Conservation (phyloP, 1,140 invertebrate species). For the Diorhabda sublineata region DNA sequence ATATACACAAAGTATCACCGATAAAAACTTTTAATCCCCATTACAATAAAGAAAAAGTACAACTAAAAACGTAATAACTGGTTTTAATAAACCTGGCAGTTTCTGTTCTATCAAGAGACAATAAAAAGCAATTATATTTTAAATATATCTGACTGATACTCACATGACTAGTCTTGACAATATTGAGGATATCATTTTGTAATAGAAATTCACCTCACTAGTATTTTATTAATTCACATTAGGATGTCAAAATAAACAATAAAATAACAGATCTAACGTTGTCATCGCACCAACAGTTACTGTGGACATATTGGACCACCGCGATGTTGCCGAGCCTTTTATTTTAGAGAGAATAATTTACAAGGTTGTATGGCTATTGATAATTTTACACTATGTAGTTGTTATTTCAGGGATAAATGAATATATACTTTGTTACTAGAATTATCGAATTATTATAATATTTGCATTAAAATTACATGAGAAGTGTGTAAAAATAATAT, state of each 20-base stretch:
- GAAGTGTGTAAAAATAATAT: too few species aligned
- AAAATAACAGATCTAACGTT: constrained; percentile 16
- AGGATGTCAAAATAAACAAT: constrained; percentile 23
- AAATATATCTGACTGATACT: constrained; percentile 22
- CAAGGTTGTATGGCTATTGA: too few species aligned
- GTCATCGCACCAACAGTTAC: constrained; percentile 20
- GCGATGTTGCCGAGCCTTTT: not conserved
- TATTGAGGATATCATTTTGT: constrained; percentile 32
- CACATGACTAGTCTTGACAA: constrained; percentile 35
- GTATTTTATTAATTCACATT: constrained; percentile 8
- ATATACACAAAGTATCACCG: too few species aligned
- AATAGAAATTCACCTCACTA: constrained; percentile 6
- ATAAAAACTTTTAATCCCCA: too few species aligned
- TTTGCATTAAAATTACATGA: too few species aligned
- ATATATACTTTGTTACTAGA: too few species aligned
- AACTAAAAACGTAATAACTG: too few species aligned
- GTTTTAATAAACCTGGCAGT: not conserved
- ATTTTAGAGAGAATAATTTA: too few species aligned
- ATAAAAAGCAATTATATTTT: not conserved
- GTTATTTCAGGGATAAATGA: too few species aligned
- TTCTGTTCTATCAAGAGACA: not conserved
- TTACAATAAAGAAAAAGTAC: too few species aligned
- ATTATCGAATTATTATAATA: too few species aligned
- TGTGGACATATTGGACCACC: constrained; percentile 20
- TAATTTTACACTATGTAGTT: too few species aligned